phyloP scores from a whole-genome alignment of 2,113 vertebrate genomes.

The Sebastes fasciatus region DNA sequence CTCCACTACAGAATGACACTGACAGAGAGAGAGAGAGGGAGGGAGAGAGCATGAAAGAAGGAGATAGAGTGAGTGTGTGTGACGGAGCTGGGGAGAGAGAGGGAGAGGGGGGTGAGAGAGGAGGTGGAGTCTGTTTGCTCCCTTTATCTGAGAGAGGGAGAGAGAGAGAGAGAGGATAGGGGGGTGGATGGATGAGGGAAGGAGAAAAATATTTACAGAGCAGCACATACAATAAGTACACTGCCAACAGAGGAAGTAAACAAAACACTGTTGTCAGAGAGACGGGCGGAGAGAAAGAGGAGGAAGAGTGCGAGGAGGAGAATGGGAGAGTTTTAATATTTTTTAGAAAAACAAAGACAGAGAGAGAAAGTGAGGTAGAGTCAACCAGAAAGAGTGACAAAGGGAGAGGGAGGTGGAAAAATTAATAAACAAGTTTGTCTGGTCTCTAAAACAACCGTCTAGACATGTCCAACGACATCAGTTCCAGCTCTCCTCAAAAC shows the following conservation, averaged over 20 bases:
- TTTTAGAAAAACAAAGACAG: constrained; percentile 47
- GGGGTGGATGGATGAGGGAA: constrained; percentile 58
- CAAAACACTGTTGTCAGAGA: constrained; percentile 65
- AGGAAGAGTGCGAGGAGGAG: constrained; percentile 33
- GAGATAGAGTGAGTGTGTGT: constrained; percentile 59
- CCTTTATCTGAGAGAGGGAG: constrained; percentile 70
- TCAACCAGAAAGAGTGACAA: constrained; percentile 23
- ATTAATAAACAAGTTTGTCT: constrained; percentile 71
- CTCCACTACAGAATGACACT: constrained; percentile 83
- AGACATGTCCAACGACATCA: constrained; percentile 67
- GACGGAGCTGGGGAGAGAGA: constrained; percentile 36
- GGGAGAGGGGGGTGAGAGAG: constrained; percentile 52
- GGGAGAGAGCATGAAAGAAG: constrained; percentile 71
- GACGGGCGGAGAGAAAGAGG: constrained; percentile 37
- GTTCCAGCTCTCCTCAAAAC: constrained; percentile 13
- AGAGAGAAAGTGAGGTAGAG: constrained; percentile 23
- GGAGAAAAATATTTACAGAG: constrained; percentile 75
- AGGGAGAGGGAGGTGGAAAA: constrained; percentile 37
- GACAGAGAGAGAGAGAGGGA: constrained; percentile 77
- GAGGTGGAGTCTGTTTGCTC: constrained; percentile 80
- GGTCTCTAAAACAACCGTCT: constrained; percentile 69
- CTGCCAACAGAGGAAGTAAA: constrained; percentile 55
- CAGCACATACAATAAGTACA: constrained; percentile 43
- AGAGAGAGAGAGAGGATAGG: constrained; percentile 53
- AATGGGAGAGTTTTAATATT: constrained; percentile 26